A percentile compares a stretch with the other conserved stretches of the same genome.
phyloP scores from a whole-genome alignment of 2,888 invertebrate genomes.

The Apomyelois bistriatella region DNA sequence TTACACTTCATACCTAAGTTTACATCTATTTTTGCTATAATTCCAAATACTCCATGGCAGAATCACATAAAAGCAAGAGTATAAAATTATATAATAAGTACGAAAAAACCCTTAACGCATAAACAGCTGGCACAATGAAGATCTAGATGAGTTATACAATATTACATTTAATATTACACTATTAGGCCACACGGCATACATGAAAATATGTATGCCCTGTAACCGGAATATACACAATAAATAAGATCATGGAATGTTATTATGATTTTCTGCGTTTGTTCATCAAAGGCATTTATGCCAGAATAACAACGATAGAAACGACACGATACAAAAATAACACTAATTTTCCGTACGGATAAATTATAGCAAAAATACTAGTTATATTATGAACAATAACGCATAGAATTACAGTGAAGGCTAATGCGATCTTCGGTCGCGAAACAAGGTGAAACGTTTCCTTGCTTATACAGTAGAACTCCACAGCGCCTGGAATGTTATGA shows the following conservation, averaged over 20 bases:
- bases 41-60: slow-evolving; percentile 64
- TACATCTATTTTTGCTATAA: slow-evolving; percentile 71
- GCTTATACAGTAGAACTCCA: too few species aligned
- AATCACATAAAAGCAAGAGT: slow-evolving; percentile 71
- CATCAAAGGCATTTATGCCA: slow-evolving; percentile 41
- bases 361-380: slow-evolving; percentile 80
- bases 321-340: slow-evolving; percentile 65
- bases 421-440: too few species aligned
- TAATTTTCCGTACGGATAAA: slow-evolving; percentile 64
- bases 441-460: too few species aligned
- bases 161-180: slow-evolving; percentile 61
- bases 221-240: slow-evolving; percentile 77
- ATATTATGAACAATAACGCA: slow-evolving; percentile 19
- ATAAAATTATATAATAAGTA: slow-evolving; percentile 66
- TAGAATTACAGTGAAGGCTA: neutral
- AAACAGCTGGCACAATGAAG: slow-evolving; percentile 79
- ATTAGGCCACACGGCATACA: slow-evolving; percentile 63
- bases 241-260: slow-evolving; percentile 79
- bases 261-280: slow-evolving; percentile 59
- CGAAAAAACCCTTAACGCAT: slow-evolving; percentile 70
- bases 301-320: slow-evolving; percentile 48
- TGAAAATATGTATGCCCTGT: slow-evolving; percentile 73
- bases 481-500: too few species aligned
- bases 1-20: slow-evolving; percentile 58
- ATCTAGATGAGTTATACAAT: slow-evolving; percentile 70